Base-by-base conservation (phyloP, 2,797 vertebrate species). In the Corythornis leucogaster region DNA sequence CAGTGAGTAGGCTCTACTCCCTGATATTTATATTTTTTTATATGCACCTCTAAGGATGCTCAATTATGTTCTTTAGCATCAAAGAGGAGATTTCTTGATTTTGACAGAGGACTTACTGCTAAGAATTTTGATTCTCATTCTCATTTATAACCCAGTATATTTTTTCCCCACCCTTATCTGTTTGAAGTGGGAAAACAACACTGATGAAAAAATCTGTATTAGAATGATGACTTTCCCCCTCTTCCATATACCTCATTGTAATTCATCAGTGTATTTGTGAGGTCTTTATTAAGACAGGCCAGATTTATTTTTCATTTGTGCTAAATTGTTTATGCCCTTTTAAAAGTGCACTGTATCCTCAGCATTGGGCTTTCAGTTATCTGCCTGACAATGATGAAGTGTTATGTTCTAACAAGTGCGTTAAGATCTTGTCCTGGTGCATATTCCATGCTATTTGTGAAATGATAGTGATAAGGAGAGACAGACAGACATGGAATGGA, bases 301-400 rank as follows among this genome's bases (percentile, higher is more conserved):
- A 84, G 84, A 94, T 91, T 87, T 95, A 89, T 91, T 96, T 97
- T 92, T 96, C 92, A 90, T 91, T 96, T 88, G 71, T 90, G 87
- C 87, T 96, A 79, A 85, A 93, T 95, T 71, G 51, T 92, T 95
- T 85, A 82, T 92, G 89, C 67, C 75, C 61, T 93, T 96, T 95
- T 87, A 74, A 94, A 73, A 89, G 64, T 91, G 86, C 67, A 53
- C 30, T 80, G 43, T 84, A 95, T 94, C 78, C 73, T 93, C 89
- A 93, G 67, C 85, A 42, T 8, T 91, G 82, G 79, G 78, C 70
- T 95, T 94, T 89, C 1, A 1, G 84, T 93, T 96, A 70, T 94
- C 89, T 95, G 77, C 68, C 86, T 94, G 92, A 93, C 94, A 90
- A 71, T 81, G 94, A 96, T 33, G 35, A 89, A 95, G 68, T 62